Base-by-base conservation (phyloP, 2,797 vertebrate species). In the Podarcis lilfordi region DNA sequence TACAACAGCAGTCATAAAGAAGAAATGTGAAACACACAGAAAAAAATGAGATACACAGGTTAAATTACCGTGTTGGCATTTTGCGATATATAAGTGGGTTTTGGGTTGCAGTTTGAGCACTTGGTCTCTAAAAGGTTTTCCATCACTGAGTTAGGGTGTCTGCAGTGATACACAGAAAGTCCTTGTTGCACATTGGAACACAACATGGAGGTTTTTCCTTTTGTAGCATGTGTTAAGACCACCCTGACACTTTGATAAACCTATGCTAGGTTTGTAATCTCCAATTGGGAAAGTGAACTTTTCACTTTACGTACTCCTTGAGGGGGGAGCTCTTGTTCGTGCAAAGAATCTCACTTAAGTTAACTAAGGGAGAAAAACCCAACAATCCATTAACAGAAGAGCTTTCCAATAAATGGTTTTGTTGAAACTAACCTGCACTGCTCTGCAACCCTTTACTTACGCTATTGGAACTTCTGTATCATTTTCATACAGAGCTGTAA, bases 311-410 rank as follows among this genome's bases (percentile, higher is more conserved):
- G n/a, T n/a, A n/a, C 89, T 91, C 93, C 94, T 94, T 94, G 92
- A 94, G 95, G 91, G 91, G 93, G 94, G 94, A 95, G 95, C 95
- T 95, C 91, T 91, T 93, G 94, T 88, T 93, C 92, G 94, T 90
- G 86, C 90, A 94, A 95, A 94, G 0, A n/a, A 0, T 32, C 35
- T 27, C 35, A 1, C 2, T 71, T 59, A 94, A 94, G 91, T 82
- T 8, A 66, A 66, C 21, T 19, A 19, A 66, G 35, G 76, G 32
- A 25, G 84, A 85, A 74, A 10, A 87, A 72, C 5, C 43, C 35
- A 21, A 19, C 35, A 35, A 32, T 17, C 21, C 72, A 13, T 80
- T 93, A 50, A 78, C 74, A 90, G 84, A 8, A 8, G 82, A 50
- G 71, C 61, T 32, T 85, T 77, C 13, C 45, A 8, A 45, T 25